Evolutionary conservation across 2,113 vertebrate species (phyloP), one percentile per base, ranked within the genome.

Genomic region (Pituophis catenifer): DNA sequence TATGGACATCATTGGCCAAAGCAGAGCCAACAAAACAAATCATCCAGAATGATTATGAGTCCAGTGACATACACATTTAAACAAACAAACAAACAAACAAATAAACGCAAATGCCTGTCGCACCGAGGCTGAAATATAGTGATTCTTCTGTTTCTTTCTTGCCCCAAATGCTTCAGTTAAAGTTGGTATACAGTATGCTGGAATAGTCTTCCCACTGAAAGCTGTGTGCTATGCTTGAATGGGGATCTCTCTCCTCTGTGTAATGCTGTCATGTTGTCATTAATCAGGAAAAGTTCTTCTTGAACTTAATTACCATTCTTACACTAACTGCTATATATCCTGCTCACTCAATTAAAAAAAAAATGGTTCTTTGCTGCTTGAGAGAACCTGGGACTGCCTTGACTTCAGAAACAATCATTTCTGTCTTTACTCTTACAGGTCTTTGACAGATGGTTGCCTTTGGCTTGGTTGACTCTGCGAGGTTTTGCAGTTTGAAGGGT

Each of bases 381-480:
- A 50, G 93, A 94, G 90, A 94, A 38, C 92, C 86, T 92, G 92
- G 94, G n/a, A 52, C 1, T 0, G 2, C 54, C 92, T 0, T 1
- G 38, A n/a, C 92, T 94, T 55, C 23, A 87, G 93, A 94, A 92
- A 86, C 48, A 95, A 94, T 95, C 93, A 95, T 94, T 95, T 95
- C 26, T 50, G 85, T 1, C 89, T 94, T n/a, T 93, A 93, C 93
- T 88, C 33, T 86, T 90, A 29, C 57, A 88, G 62, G 12, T 91
- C 92, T 91, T 94, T 0, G 0, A 91, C 92, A 29, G 4, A 26
- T 94, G 52, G 91, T 21, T 93, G 90, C 15, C 90, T 91, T 94
- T 96, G 92, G 50, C 86, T 38, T 10, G 62, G 24, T 3, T 94
- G n/a, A 93, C 91, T 90, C 91, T 91, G 91, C 3, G 58, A 95